phyloP scores from a whole-genome alignment of 2,797 vertebrate species.

The Stomatorhinus walkeri region DNA sequence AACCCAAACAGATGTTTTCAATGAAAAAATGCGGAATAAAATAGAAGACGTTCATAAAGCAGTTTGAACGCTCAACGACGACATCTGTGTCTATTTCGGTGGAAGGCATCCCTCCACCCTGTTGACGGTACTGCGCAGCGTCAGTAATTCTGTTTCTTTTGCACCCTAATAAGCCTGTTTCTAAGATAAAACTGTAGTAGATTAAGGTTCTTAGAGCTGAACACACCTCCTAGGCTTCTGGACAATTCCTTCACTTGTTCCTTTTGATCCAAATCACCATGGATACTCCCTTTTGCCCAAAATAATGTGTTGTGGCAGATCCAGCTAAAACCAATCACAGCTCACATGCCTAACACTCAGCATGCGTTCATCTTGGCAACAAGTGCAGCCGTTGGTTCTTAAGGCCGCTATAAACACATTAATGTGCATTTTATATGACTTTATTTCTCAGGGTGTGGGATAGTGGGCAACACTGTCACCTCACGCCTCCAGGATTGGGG shows the following conservation, averaged over 20 bases:
- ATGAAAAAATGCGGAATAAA: slow-evolving; percentile 7
- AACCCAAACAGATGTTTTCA: slow-evolving; percentile 25
- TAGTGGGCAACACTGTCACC: not conserved
- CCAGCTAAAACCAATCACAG: not conserved
- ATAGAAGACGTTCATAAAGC: not conserved
- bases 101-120: not conserved
- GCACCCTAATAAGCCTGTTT: not conserved
- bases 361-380: not conserved
- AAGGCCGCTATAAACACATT: not conserved
- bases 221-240: not conserved
- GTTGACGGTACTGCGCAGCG: not conserved
- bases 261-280: not conserved
- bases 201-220: not conserved
- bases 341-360: not conserved
- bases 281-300: not conserved
- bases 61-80: not conserved
- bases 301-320: not conserved
- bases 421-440: not conserved
- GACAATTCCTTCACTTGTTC: not conserved
- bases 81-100: not conserved
- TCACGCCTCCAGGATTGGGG: not conserved
- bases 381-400: not conserved
- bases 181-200: not conserved
- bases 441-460: not conserved
- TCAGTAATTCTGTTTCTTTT: not conserved